Conservation (phyloP, 1,140 invertebrate species). For the Trichonephila inaurata region DNA sequence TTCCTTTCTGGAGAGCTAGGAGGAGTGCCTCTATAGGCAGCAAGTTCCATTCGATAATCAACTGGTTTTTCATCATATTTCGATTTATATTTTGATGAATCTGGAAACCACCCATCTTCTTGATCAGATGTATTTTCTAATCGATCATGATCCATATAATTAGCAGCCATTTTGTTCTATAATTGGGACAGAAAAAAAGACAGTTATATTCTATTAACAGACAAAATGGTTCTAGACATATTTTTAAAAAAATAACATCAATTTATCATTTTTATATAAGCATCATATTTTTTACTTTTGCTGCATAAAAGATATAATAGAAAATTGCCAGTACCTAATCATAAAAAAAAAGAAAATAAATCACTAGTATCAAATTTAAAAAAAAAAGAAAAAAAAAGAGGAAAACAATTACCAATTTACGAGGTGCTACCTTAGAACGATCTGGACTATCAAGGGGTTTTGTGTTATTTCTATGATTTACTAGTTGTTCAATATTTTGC, state of each 20-base stretch:
- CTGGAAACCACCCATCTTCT: conserved; percentile 49
- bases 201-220: background rate
- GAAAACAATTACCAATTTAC: conserved; percentile 36
- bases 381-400: too few relatives aligned
- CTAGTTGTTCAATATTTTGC: conserved; percentile 63
- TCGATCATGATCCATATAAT: conserved; percentile 61
- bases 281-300: too few relatives aligned
- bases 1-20: conserved; percentile 65
- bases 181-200: background rate
- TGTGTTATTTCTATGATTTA: conserved; percentile 13
- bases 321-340: too few relatives aligned
- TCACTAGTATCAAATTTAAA: too few relatives aligned
- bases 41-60: conserved; percentile 66
- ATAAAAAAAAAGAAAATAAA: background rate
- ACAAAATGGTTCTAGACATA: background rate
- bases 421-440: conserved; percentile 15
- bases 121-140: background rate
- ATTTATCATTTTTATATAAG: too few relatives aligned
- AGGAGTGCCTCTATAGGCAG: conserved; percentile 61
- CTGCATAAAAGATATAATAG: too few relatives aligned
- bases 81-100: conserved; percentile 30
- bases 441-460: background rate
- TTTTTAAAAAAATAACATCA: background rate
- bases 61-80: conserved; percentile 23
- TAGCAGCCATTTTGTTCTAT: conserved; percentile 36